These are phyloP conservation scores for Nymphicus hollandicus DNA, from an alignment of 2,113 vertebrate species.

Conservation along the genomic window DNA sequence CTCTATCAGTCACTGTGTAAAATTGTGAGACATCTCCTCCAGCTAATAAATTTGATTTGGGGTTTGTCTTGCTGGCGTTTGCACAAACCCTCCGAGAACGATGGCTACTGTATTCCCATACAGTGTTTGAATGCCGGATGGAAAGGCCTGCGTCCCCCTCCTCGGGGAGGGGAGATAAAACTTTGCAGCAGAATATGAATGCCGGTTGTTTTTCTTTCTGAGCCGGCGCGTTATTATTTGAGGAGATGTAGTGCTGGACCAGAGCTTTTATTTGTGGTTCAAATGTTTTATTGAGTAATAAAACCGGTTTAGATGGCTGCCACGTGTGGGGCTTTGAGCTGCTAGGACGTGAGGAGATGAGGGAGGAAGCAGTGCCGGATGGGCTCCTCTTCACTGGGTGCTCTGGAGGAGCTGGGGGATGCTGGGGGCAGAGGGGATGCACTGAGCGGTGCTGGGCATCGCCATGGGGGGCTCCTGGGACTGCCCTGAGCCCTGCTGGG, in stretches of 20 bases:
- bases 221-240: constrained; percentile 59
- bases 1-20: constrained; percentile 73
- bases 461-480: fast-evolving
- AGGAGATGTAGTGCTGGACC: constrained; percentile 63
- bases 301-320: constrained; percentile 46
- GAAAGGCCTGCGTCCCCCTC: constrained; percentile 28
- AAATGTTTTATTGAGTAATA: constrained; percentile 68
- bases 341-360: background rate
- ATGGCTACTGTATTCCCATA: constrained; percentile 72
- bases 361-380: background rate
- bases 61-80: constrained; percentile 76
- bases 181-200: constrained; percentile 58
- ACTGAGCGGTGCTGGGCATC: background rate
- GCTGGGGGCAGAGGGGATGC: background rate
- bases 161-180: constrained; percentile 69
- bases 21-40: constrained; percentile 72
- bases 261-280: constrained; percentile 58
- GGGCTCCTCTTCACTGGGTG: background rate
- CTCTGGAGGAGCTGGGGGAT: background rate
- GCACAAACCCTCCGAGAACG: constrained; percentile 76
- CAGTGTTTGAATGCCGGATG: constrained; percentile 73
- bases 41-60: constrained; percentile 79
- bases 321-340: constrained; percentile 48
- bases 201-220: constrained; percentile 52
- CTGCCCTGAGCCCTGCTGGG: background rate